A percentile compares a stretch with the other conserved stretches of the same genome.
Evolutionary conservation across 2,113 vertebrate genomes (phyloP).

Genomic region (Cyanistes caeruleus): DNA sequence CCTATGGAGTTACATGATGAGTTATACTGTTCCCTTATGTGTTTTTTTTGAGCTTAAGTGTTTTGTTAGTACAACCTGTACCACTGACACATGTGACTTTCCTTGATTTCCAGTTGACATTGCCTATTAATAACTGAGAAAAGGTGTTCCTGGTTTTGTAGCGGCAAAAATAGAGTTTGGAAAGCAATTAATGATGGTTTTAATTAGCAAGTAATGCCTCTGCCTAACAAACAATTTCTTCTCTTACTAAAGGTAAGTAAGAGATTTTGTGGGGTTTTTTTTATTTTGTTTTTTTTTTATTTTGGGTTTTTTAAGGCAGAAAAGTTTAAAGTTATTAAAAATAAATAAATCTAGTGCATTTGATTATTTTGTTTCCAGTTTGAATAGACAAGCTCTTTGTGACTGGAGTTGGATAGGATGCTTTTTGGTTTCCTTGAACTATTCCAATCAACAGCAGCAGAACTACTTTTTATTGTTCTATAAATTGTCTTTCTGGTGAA

Average conservation of each 20-base stretch:
- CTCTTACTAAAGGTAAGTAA: background rate
- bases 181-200: conserved; percentile 39
- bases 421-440: background rate
- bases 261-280: background rate
- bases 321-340: background rate
- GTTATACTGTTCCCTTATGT: background rate
- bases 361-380: background rate
- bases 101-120: background rate
- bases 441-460: background rate
- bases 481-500: background rate
- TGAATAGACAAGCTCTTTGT: background rate
- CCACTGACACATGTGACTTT: background rate
- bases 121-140: background rate
- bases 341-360: background rate
- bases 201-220: conserved; percentile 31
- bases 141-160: background rate
- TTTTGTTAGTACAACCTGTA: background rate
- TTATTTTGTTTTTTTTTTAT: background rate
- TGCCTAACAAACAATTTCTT: background rate
- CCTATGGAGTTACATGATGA: background rate
- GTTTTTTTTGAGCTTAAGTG: background rate
- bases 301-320: background rate
- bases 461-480: background rate
- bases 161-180: background rate
- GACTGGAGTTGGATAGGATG: background rate